phyloP scores from a whole-genome alignment of 1,140 invertebrate genomes.

The Sesamia nonagrioides region DNA sequence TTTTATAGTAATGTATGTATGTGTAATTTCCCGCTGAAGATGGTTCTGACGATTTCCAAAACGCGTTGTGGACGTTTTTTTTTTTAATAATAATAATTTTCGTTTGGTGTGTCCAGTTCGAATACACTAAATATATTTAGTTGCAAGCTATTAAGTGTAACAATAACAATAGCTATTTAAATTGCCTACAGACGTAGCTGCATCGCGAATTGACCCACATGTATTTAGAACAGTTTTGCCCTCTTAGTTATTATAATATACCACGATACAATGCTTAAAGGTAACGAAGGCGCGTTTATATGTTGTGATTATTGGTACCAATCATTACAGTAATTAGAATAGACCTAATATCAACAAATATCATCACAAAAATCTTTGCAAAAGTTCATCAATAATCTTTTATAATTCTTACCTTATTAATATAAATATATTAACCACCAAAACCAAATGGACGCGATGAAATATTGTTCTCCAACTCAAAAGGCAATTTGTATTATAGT shows the following conservation, averaged over 20 bases:
- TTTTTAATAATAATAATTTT: too few relatives aligned
- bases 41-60: too few relatives aligned
- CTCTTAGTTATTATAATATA: not conserved
- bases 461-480: conserved; percentile 61
- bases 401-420: conserved; percentile 52
- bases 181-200: not conserved
- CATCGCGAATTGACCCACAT: not conserved
- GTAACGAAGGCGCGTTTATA: conserved; percentile 18
- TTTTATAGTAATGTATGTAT: too few relatives aligned
- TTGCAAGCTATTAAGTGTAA: not conserved
- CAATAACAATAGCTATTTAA: not conserved
- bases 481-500: conserved; percentile 49
- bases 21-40: too few relatives aligned
- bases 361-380: conserved; percentile 43
- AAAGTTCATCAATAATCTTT: conserved; percentile 36
- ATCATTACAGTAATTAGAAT: conserved; percentile 8
- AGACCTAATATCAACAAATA: conserved; percentile 35
- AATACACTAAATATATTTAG: not conserved
- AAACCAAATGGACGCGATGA: conserved; percentile 70
- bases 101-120: too few relatives aligned
- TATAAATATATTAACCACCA: conserved; percentile 61
- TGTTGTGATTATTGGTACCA: not conserved
- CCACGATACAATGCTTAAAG: not conserved
- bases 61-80: too few relatives aligned
- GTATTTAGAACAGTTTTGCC: not conserved